Evolutionary conservation across 2,888 invertebrate species (phyloP).

Genomic region (Tachina lurida): DNA sequence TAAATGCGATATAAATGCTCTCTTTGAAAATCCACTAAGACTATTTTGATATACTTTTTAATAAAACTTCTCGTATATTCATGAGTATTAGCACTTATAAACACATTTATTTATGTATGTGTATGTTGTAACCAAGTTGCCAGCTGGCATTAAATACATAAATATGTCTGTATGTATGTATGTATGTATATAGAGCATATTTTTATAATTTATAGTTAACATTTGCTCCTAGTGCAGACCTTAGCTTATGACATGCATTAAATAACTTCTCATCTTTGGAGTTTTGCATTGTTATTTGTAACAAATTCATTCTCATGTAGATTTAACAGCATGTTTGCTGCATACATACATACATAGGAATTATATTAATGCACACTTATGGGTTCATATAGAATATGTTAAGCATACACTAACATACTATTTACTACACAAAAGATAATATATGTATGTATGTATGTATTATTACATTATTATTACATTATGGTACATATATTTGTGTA

Average conservation of each 20-base stretch:
- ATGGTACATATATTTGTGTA: not conserved
- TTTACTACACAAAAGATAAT: not conserved
- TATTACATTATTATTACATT: too few relatives aligned
- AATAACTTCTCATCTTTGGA: conserved; percentile 68
- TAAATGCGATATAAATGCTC: too few relatives aligned
- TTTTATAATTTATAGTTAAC: conserved; percentile 73
- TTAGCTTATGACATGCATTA: conserved; percentile 71
- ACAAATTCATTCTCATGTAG: conserved; percentile 52
- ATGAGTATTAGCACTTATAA: too few relatives aligned
- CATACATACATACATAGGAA: not conserved
- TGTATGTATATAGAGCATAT: conserved; percentile 26
- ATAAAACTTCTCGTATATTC: too few relatives aligned
- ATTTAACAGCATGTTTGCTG: conserved; percentile 10
- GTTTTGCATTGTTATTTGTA: conserved; percentile 61
- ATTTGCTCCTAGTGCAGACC: conserved; percentile 68
- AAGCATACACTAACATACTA: not conserved
- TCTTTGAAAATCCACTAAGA: too few relatives aligned
- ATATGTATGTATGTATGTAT: not conserved
- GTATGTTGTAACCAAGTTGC: too few relatives aligned
- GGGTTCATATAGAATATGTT: not conserved
- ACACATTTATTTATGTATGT: too few relatives aligned
- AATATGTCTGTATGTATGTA: not conserved
- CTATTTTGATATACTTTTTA: too few relatives aligned
- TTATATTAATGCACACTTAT: not conserved
- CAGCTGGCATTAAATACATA: not conserved